These are phyloP conservation scores for Eulemur macaco DNA, from an alignment of 2,113 vertebrate genomes.

Conservation along the genomic window DNA sequence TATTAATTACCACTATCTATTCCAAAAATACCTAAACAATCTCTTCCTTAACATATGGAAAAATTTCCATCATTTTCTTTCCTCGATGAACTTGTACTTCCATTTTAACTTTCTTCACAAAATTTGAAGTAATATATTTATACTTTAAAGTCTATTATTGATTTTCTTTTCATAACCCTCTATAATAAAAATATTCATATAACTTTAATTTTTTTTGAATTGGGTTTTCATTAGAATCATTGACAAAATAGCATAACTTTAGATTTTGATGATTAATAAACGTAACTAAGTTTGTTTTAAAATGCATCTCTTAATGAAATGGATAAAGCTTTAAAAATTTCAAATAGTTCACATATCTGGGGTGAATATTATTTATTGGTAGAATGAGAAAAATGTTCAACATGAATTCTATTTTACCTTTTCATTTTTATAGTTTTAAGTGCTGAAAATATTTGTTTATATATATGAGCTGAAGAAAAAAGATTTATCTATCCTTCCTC, in stretches of 20 bases:
- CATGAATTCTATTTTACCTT: not conserved
- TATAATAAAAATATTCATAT: not conserved
- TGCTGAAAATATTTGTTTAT: not conserved
- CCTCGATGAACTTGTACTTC: not conserved
- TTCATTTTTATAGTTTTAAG: not conserved
- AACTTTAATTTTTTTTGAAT: not conserved
- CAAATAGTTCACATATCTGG: not conserved
- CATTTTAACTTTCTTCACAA: constrained; percentile 3
- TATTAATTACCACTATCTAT: not conserved
- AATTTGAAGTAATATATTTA: not conserved
- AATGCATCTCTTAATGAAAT: not conserved
- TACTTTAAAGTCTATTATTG: not conserved
- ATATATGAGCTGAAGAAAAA: not conserved
- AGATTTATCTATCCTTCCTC: not conserved
- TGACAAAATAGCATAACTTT: not conserved
- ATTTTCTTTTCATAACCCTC: not conserved
- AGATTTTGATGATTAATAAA: not conserved
- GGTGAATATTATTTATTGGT: not conserved
- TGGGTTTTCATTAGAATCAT: constrained; percentile 9
- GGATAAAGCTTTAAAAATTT: not conserved
- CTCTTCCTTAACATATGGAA: not conserved
- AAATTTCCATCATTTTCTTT: not conserved
- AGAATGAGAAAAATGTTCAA: not conserved
- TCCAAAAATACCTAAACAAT: not conserved
- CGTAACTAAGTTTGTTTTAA: not conserved